phyloP scores from a whole-genome alignment of 1,140 invertebrate genomes.

The Campoletis sonorensis region DNA sequence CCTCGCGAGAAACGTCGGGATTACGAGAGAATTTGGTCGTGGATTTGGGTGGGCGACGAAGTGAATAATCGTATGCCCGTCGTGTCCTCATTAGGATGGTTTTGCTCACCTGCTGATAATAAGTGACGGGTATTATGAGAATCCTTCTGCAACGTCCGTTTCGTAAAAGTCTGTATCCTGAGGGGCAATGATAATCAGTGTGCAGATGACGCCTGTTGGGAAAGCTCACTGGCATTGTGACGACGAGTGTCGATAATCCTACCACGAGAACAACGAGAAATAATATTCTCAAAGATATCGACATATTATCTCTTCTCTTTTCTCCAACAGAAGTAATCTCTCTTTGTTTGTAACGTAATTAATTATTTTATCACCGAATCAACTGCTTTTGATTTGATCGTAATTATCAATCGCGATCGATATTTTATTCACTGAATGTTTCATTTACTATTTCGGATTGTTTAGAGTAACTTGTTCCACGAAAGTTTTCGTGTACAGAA shows the following conservation, averaged over 20 bases:
- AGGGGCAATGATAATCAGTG: constrained; percentile 8
- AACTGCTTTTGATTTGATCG: too few relatives aligned
- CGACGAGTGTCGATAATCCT: not conserved
- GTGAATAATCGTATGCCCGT: constrained; percentile 16
- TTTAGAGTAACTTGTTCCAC: too few relatives aligned
- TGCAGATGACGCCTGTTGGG: constrained; percentile 11
- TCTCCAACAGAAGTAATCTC: not conserved
- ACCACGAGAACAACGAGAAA: constrained; percentile 9
- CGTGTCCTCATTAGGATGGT: constrained; percentile 16
- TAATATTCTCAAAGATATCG: not conserved
- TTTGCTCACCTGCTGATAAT: constrained; percentile 32
- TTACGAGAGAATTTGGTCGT: constrained; percentile 4
- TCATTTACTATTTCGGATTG: too few relatives aligned
- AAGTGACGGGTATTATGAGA: constrained; percentile 29
- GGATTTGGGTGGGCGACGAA: not conserved
- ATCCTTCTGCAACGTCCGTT: constrained; percentile 34
- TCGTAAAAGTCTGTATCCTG: constrained; percentile 5
- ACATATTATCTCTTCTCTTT: not conserved
- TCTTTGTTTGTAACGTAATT: too few relatives aligned
- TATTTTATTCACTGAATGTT: too few relatives aligned
- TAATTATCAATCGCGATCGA: too few relatives aligned
- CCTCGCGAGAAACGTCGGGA: not conserved
- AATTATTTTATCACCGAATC: too few relatives aligned
- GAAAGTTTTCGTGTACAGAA: not conserved
- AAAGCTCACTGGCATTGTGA: constrained; percentile 38